Conservation (phyloP, 2,888 invertebrate genomes). For the Diachrysia chrysitis region DNA sequence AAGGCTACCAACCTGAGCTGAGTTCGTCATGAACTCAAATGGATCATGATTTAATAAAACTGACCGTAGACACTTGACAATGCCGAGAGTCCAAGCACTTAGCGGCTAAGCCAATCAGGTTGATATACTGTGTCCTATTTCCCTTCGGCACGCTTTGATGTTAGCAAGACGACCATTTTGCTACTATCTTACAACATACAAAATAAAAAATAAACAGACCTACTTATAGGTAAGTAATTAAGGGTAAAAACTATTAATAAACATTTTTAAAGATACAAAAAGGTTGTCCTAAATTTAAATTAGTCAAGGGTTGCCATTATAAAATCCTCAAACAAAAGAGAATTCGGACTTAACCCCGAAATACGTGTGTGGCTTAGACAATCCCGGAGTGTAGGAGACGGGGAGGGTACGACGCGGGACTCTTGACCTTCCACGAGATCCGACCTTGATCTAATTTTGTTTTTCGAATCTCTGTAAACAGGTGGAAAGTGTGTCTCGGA, state of each 20-base stretch:
- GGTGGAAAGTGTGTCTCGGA: slow-evolving; percentile 3
- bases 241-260: background rate
- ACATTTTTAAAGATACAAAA: background rate
- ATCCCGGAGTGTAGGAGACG: slow-evolving; percentile 13
- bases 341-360: background rate
- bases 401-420: slow-evolving; percentile 7
- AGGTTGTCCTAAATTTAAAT: background rate
- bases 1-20: background rate
- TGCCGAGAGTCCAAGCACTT: background rate
- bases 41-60: background rate
- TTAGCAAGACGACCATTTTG: background rate
- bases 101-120: slow-evolving; percentile 4
- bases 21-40: background rate
- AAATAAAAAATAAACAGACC: no score
- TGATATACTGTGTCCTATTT: slow-evolving; percentile 1
- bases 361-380: slow-evolving; percentile 7
- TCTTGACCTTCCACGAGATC: slow-evolving; percentile 38
- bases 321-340: background rate
- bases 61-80: background rate
- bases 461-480: slow-evolving; percentile 23
- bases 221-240: background rate
- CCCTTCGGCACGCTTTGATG: background rate
- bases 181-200: background rate
- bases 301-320: background rate
- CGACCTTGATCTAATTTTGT: slow-evolving; percentile 41